phyloP scores from a whole-genome alignment of 2,888 invertebrate genomes.

The Cryptophagus acutangulus region DNA sequence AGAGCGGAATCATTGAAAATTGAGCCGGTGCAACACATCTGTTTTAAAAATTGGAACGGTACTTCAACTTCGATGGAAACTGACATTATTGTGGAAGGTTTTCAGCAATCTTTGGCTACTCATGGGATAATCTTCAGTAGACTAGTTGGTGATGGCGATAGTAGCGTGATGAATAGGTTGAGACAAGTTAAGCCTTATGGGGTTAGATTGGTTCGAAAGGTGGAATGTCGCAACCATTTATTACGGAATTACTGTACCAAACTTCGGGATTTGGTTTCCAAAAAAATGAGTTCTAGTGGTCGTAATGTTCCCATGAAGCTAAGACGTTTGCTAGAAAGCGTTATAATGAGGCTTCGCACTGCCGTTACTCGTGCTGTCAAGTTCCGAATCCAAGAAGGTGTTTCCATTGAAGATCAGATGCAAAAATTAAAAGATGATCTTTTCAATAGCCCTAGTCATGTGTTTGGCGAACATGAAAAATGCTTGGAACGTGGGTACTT shows the following conservation, averaged over 20 bases:
- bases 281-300: background rate
- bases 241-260: constrained; percentile 17
- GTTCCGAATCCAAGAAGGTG: background rate
- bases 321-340: background rate
- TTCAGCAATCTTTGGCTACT: constrained; percentile 28
- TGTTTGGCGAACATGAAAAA: constrained; percentile 3
- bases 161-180: constrained; percentile 33
- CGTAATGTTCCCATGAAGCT: background rate
- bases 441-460: constrained; percentile 7
- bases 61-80: constrained; percentile 38
- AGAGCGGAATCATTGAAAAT: background rate
- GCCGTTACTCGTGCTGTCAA: background rate
- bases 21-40: constrained; percentile 6
- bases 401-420: background rate
- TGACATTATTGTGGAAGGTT: constrained; percentile 37
- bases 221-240: constrained; percentile 32
- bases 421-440: constrained; percentile 3
- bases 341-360: constrained; percentile 2
- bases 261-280: constrained; percentile 10
- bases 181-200: constrained; percentile 27
- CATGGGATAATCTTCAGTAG: constrained; percentile 32
- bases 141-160: constrained; percentile 40
- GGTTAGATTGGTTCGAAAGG: constrained; percentile 27
- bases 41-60: background rate
- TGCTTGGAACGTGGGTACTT: background rate